A percentile compares a stretch with the other conserved stretches of the same genome.
phyloP scores from a whole-genome alignment of 2,113 vertebrate species.

The Sakesphorus luctuosus region DNA sequence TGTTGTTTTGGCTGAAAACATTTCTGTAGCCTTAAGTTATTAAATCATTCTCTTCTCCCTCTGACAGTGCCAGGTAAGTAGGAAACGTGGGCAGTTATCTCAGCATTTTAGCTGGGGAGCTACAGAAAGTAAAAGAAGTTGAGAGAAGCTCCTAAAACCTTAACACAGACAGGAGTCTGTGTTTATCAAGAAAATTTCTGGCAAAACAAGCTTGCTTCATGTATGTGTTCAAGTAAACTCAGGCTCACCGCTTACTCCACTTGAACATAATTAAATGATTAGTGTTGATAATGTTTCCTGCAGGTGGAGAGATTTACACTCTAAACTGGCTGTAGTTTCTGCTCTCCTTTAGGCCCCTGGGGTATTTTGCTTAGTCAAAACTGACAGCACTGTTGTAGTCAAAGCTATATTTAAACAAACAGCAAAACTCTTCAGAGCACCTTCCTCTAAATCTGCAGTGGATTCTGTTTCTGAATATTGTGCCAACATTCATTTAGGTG shows the following conservation, averaged over 20 bases:
- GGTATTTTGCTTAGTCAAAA: constrained; percentile 9
- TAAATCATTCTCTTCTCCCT: constrained; percentile 6
- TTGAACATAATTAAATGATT: constrained; percentile 15
- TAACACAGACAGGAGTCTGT: background rate
- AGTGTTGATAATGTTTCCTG: background rate
- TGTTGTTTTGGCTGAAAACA: constrained; percentile 25
- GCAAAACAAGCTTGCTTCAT: background rate
- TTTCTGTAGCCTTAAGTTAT: background rate
- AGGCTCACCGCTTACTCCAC: background rate
- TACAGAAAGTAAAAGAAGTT: background rate
- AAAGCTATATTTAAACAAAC: background rate
- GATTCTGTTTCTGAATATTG: background rate
- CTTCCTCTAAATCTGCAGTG: background rate
- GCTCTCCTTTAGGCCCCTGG: background rate
- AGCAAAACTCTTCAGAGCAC: background rate
- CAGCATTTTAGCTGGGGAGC: background rate
- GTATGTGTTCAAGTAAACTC: background rate
- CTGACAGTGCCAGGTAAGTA: background rate
- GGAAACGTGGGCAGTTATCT: background rate
- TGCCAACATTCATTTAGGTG: background rate
- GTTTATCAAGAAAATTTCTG: background rate
- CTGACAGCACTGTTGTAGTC: background rate
- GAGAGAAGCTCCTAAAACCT: background rate
- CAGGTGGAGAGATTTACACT: background rate
- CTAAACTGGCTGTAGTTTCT: background rate